These are phyloP conservation scores for Phyllotreta cruciferae DNA, from an alignment of 2,888 invertebrate species.

Conservation along the genomic window DNA sequence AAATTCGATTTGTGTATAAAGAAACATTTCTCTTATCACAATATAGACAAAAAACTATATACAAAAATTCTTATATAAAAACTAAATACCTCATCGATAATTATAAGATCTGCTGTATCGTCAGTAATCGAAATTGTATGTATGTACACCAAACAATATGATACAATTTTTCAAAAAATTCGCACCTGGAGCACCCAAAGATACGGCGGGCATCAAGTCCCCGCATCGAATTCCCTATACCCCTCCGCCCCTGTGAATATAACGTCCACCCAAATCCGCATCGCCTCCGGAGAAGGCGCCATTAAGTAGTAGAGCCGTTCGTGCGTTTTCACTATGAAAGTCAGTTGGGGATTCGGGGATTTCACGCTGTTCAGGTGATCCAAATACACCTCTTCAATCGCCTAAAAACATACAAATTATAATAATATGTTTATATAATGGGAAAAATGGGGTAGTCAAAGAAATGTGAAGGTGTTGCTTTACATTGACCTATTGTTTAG, in stretches of 20 bases:
- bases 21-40: constrained; percentile 31
- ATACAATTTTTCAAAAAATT: constrained; percentile 21
- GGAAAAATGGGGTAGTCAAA: not conserved
- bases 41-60: constrained; percentile 33
- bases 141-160: constrained; percentile 19
- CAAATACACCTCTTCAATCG: constrained; percentile 95
- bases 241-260: constrained; percentile 93
- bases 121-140: constrained; percentile 28
- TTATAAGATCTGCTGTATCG: constrained; percentile 30
- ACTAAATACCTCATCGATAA: constrained; percentile 33
- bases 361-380: constrained; percentile 93
- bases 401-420: constrained; percentile 63
- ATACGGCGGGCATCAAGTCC: constrained; percentile 51
- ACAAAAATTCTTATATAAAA: constrained; percentile 36
- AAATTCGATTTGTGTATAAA: constrained; percentile 15
- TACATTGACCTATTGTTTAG: no score
- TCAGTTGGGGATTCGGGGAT: constrained; percentile 89
- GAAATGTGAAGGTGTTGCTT: no score
- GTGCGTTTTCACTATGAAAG: constrained; percentile 93
- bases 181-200: constrained; percentile 9
- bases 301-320: constrained; percentile 89
- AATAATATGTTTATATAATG: not conserved
- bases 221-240: constrained; percentile 73
- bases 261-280: constrained; percentile 96
- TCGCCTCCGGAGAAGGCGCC: constrained; percentile 93